Conservation (phyloP, 2,797 vertebrate species). For the Labroides dimidiatus region DNA sequence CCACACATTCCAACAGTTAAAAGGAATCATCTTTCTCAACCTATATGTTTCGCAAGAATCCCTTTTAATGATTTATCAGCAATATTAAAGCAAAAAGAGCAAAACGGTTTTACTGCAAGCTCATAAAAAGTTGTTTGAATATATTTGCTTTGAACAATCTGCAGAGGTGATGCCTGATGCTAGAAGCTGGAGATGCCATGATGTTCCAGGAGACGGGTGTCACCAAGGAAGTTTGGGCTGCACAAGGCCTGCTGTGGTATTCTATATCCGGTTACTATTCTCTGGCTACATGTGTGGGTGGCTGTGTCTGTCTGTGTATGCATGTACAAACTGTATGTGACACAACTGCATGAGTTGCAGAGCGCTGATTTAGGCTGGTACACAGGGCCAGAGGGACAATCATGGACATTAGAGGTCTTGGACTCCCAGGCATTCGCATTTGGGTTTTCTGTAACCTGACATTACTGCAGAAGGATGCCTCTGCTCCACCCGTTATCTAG, state of each 20-base stretch:
- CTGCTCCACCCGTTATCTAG: constrained; percentile 78
- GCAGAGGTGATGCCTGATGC: constrained; percentile 24
- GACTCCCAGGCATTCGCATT: constrained; percentile 71
- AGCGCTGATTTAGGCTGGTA: constrained; percentile 69
- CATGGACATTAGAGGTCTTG: constrained; percentile 75
- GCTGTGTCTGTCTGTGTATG: constrained; percentile 14
- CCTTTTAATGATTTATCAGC: too few species aligned
- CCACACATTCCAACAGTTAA: constrained; percentile 27
- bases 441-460: constrained; percentile 78
- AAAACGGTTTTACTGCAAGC: not conserved
- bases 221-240: constrained; percentile 27
- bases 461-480: constrained; percentile 78
- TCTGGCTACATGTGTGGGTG: constrained; percentile 28
- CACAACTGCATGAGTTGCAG: constrained; percentile 50
- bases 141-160: not conserved
- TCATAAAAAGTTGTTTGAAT: not conserved
- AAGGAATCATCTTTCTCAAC: not conserved
- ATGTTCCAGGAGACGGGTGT: constrained; percentile 28
- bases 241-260: constrained; percentile 41
- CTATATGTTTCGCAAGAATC: not conserved
- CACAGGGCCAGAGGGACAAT: constrained; percentile 67
- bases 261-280: constrained; percentile 54
- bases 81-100: not conserved
- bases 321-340: constrained; percentile 58
- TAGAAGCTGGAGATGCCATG: constrained; percentile 33